Conservation (phyloP, 2,888 invertebrate genomes). For the Terebella lapidaria region DNA sequence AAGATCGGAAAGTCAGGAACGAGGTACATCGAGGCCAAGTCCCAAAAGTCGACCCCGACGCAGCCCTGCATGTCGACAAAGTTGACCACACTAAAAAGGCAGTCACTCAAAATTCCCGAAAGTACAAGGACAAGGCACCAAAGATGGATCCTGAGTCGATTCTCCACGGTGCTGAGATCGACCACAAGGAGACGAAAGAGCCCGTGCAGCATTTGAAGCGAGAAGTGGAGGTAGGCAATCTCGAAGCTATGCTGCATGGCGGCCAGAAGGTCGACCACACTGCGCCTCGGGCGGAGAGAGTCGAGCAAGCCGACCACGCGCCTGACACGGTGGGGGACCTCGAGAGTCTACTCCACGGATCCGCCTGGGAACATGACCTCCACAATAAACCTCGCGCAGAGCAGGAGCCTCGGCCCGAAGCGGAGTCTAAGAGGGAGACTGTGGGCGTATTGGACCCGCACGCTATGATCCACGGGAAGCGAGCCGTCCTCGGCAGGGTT, state of each 20-base stretch:
- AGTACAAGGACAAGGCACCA: too few species aligned
- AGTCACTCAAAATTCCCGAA: not conserved
- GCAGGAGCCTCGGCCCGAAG: not conserved
- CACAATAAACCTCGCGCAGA: not conserved
- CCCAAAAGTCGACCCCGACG: not conserved
- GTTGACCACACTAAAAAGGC: not conserved
- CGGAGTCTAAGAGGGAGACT: not conserved
- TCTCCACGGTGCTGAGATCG: not conserved
- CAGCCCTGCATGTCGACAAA: not conserved
- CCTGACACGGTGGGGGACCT: not conserved
- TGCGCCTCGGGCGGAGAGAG: not conserved
- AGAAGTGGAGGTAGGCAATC: not conserved
- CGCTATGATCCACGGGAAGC: not conserved
- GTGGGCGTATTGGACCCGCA: not conserved
- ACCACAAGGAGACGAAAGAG: not conserved
- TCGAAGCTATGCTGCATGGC: not conserved
- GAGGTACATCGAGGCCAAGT: too few species aligned
- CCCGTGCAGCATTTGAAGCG: not conserved
- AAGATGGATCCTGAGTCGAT: not conserved
- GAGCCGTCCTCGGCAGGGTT: not conserved
- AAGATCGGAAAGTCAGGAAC: too few species aligned
- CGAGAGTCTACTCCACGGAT: not conserved
- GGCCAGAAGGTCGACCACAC: not conserved
- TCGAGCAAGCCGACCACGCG: not conserved
- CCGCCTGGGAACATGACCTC: not conserved